A percentile compares a stretch with the other conserved stretches of the same genome.
phyloP scores from a whole-genome alignment of 1,140 invertebrate species.

The Neodiprion pinetum region DNA sequence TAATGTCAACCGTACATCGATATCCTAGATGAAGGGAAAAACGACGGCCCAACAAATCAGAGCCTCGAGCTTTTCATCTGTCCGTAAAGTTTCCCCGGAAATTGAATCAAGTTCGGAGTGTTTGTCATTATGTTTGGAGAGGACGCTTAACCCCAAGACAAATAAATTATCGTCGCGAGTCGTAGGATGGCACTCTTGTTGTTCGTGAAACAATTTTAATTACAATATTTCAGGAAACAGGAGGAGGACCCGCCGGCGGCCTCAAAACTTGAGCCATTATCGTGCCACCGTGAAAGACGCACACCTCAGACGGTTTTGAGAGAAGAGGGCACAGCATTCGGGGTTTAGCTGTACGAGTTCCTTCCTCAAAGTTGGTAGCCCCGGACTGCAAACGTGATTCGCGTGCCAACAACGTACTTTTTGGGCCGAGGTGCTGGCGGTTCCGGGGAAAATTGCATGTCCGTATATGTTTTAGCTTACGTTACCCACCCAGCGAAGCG shows the following conservation, averaged over 20 bases:
- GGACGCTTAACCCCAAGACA: background rate
- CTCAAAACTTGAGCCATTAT: slow-evolving; percentile 41
- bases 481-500: background rate
- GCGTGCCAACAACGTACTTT: slow-evolving; percentile 31
- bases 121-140: background rate
- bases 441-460: slow-evolving; percentile 23
- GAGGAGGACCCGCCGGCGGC: slow-evolving; percentile 16
- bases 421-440: slow-evolving; percentile 12
- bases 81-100: too few relatives aligned
- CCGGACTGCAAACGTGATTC: slow-evolving; percentile 36
- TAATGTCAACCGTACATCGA: too few relatives aligned
- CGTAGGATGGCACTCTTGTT: background rate
- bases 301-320: background rate
- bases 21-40: too few relatives aligned
- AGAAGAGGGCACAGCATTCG: slow-evolving; percentile 6
- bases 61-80: too few relatives aligned
- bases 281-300: slow-evolving; percentile 10
- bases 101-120: background rate
- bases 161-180: background rate
- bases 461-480: slow-evolving; percentile 16
- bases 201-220: slow-evolving; percentile 41
- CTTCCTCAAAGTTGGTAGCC: slow-evolving; percentile 27
- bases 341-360: slow-evolving; percentile 27
- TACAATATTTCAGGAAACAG: slow-evolving; percentile 36
- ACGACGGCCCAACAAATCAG: too few relatives aligned